Conservation (phyloP, 1,140 invertebrate genomes). For the Zaprionus kolodkinae region DNA sequence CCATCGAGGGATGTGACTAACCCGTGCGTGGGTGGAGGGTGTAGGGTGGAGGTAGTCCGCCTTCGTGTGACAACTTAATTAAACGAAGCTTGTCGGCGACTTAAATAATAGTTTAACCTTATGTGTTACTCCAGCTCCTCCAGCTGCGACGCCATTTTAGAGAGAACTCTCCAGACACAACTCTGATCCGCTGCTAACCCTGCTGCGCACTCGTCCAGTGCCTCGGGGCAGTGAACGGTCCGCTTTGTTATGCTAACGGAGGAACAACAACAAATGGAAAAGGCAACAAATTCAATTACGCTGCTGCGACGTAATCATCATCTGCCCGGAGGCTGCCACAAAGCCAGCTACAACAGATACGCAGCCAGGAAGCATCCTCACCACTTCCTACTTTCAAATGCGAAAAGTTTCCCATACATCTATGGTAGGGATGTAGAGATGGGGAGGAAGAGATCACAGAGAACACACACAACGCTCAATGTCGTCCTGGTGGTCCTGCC, state of each 20-base stretch:
- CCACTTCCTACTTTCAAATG: slow-evolving; percentile 51
- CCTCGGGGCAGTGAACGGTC: slow-evolving; percentile 49
- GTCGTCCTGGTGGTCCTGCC: slow-evolving; percentile 62
- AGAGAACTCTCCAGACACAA: not conserved
- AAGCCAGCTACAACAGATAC: not conserved
- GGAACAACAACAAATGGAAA: slow-evolving; percentile 66
- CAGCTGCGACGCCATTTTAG: slow-evolving; percentile 63
- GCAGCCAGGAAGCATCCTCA: slow-evolving; percentile 28
- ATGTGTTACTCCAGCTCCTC: not conserved
- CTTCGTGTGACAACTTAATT: slow-evolving; percentile 75
- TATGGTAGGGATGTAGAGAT: slow-evolving; percentile 2
- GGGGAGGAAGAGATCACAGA: not conserved
- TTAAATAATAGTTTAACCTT: slow-evolving; percentile 42
- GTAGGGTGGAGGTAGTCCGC: not conserved
- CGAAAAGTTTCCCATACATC: slow-evolving; percentile 52
- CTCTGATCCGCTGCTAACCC: slow-evolving; percentile 15
- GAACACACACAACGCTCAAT: slow-evolving; percentile 69
- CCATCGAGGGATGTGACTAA: not conserved
- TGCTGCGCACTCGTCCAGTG: slow-evolving; percentile 53
- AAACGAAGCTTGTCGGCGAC: slow-evolving; percentile 52
- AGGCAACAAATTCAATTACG: slow-evolving; percentile 79
- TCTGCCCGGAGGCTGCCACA: slow-evolving; percentile 43
- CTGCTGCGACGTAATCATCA: slow-evolving; percentile 50
- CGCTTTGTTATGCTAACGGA: slow-evolving; percentile 69
- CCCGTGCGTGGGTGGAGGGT: slow-evolving; percentile 10